Evolutionary conservation across 2,797 vertebrate genomes (phyloP).

Genomic region (Muraenolepis orangiensis): DNA sequence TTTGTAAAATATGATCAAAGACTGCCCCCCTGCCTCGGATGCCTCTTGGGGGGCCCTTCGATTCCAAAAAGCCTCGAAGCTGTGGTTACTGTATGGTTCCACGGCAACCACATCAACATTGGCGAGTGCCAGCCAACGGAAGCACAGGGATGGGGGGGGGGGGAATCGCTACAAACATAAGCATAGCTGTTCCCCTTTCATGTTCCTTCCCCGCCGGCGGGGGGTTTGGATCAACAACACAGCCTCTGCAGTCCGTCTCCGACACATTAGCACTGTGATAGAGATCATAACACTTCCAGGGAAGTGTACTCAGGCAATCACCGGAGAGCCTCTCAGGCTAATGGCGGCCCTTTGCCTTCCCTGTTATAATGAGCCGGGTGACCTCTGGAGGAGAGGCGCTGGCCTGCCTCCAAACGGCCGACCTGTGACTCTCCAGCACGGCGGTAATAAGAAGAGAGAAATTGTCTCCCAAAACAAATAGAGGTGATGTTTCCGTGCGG

Average conservation of each 20-base stretch:
- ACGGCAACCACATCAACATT: conserved; percentile 25
- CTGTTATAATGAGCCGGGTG: conserved; percentile 44
- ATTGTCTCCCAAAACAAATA: conserved; percentile 37
- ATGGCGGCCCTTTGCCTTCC: conserved; percentile 49
- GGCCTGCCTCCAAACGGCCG: conserved; percentile 43
- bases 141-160: no score
- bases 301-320: conserved; percentile 53
- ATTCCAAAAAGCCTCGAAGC: conserved; percentile 33
- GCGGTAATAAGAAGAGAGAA: conserved; percentile 24
- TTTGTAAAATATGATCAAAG: conserved; percentile 59
- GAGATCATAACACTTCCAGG: conserved; percentile 32
- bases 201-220: no score
- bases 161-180: no score
- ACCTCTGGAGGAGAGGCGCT: conserved; percentile 47
- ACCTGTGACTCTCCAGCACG: conserved; percentile 46
- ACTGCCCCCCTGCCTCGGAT: not conserved
- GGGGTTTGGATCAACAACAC: conserved; percentile 23
- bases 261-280: conserved; percentile 38
- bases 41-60: conserved; percentile 6
- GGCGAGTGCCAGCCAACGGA: not conserved
- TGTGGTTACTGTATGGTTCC: conserved; percentile 17
- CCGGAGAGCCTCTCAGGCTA: conserved; percentile 53
- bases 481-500: conserved; percentile 45
- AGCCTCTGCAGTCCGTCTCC: conserved; percentile 48
- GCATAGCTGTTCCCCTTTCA: no score